Evolutionary conservation across 2,797 vertebrate species (phyloP).

Genomic region (Rhinoraja longicauda): DNA sequence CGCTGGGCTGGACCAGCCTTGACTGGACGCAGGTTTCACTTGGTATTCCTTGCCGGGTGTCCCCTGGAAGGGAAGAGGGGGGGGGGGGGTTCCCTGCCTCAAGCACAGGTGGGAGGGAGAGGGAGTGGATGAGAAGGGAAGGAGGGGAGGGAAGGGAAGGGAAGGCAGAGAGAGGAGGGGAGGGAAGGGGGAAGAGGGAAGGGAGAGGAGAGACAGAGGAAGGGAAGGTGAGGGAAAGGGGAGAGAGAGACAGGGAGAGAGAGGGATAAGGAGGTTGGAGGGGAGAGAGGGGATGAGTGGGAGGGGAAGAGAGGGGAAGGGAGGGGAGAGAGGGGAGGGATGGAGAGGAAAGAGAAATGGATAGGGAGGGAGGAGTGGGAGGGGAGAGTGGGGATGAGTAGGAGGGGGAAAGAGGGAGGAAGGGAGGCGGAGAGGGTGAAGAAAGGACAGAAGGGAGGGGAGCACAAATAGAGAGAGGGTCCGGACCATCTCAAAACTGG

Average conservation of each 20-base stretch:
- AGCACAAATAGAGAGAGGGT: background rate
- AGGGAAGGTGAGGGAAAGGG: background rate
- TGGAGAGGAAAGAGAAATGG: background rate
- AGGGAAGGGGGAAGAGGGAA: too few species aligned
- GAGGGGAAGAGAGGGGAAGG: background rate
- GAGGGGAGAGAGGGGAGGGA: background rate
- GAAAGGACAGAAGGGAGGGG: background rate
- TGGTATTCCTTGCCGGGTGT: too few species aligned
- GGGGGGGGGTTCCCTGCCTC: too few species aligned
- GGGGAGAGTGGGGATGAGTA: background rate
- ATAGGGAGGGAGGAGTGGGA: background rate
- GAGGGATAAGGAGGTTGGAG: background rate
- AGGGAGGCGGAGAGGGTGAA: background rate
- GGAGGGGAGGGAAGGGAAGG: too few species aligned
- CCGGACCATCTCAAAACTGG: too few species aligned
- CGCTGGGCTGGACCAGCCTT: too few species aligned
- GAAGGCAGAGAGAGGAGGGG: too few species aligned
- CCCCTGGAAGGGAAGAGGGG: too few species aligned
- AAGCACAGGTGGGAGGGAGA: too few species aligned
- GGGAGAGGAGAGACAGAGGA: too few species aligned
- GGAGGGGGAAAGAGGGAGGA: background rate
- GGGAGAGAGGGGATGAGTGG: background rate
- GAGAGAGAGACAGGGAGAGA: background rate
- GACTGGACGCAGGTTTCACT: too few species aligned
- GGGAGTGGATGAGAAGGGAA: too few species aligned